These are phyloP conservation scores for Neolamprologus sp. DNA, from an alignment of 2,113 vertebrate genomes.

Conservation along the genomic window DNA sequence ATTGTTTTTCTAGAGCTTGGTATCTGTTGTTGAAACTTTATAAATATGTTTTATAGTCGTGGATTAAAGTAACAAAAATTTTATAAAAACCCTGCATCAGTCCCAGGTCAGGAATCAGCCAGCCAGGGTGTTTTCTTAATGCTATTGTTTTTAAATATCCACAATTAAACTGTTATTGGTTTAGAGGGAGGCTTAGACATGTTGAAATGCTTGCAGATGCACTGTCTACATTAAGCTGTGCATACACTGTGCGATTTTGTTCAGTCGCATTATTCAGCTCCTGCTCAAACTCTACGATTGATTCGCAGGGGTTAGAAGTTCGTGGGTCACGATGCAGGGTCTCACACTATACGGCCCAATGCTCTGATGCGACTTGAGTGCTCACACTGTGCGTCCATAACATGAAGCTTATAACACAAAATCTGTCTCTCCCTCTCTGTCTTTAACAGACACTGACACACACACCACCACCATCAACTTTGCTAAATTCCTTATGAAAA, in stretches of 20 bases:
- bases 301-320: background rate
- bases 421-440: background rate
- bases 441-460: background rate
- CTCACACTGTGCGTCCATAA: background rate
- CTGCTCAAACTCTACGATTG: background rate
- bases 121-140: background rate
- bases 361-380: fast-evolving
- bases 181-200: background rate
- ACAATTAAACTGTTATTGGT: background rate
- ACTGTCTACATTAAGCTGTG: background rate
- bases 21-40: background rate
- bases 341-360: background rate
- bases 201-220: background rate
- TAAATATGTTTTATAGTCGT: fast-evolving
- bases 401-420: background rate
- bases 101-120: background rate
- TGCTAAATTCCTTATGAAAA: background rate
- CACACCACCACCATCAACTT: background rate
- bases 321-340: background rate
- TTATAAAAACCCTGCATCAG: background rate
- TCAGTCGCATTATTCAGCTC: background rate
- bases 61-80: fast-evolving
- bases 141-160: background rate
- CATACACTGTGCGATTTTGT: fast-evolving
- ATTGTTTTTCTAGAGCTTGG: background rate